A percentile compares a stretch with the other conserved stretches of the same genome.
phyloP scores from a whole-genome alignment of 2,797 vertebrate species.

The Dromococcyx pavoninus region DNA sequence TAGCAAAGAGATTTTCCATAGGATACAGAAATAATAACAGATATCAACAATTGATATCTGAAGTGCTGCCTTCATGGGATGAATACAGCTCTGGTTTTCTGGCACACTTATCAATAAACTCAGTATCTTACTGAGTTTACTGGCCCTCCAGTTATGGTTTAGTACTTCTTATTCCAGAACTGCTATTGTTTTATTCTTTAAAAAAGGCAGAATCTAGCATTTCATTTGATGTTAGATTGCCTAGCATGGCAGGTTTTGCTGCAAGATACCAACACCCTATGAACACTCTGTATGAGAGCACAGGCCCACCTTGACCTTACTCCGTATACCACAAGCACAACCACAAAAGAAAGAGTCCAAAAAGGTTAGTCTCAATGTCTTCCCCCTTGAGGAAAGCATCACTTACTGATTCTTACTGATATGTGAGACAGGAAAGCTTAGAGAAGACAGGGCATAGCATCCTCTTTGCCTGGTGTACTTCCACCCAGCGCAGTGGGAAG shows the following conservation, averaged over 20 bases:
- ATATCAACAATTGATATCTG: background rate
- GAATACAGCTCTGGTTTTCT: background rate
- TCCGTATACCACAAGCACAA: background rate
- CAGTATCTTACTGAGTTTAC: fast-evolving
- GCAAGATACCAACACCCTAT: background rate
- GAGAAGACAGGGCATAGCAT: fast-evolving
- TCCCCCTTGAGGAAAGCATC: background rate
- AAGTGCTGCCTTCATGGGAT: background rate
- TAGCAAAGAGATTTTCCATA: background rate
- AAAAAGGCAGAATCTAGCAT: background rate
- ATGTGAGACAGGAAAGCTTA: fast-evolving
- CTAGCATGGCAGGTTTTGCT: background rate
- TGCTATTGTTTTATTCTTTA: background rate
- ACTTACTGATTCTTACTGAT: background rate
- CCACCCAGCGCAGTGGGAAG: fast-evolving
- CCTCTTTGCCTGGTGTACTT: fast-evolving
- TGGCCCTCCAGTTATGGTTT: background rate
- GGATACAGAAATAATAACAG: background rate
- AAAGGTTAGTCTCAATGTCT: background rate
- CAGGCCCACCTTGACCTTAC: background rate
- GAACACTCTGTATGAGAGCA: background rate
- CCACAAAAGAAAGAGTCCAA: background rate
- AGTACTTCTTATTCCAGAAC: background rate
- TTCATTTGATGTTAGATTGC: background rate
- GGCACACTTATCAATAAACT: background rate